Conservation (phyloP, 2,113 vertebrate genomes). For the Laterallus jamaicensis region DNA sequence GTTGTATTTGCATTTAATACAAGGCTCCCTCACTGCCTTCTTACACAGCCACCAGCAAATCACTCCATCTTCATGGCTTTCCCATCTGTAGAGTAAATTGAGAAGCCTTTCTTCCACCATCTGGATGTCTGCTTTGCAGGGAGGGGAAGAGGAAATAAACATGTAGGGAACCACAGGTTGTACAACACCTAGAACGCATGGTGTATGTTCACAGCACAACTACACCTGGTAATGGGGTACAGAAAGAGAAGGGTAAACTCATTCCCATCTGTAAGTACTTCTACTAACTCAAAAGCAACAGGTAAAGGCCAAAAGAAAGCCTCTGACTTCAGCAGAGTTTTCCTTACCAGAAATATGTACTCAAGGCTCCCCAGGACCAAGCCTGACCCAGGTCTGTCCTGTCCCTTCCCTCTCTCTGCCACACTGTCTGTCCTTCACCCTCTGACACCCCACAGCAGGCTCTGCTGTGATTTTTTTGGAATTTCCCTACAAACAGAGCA, state of each 20-base stretch:
- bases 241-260: not conserved
- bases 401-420: not conserved
- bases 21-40: not conserved
- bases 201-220: not conserved
- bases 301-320: not conserved
- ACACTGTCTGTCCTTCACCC: not conserved
- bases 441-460: not conserved
- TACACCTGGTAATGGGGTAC: rapidly evolving
- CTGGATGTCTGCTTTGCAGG: not conserved
- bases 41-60: not conserved
- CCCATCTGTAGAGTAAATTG: not conserved
- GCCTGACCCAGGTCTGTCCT: not conserved
- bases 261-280: rapidly evolving
- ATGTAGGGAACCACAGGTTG: not conserved
- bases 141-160: not conserved
- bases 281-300: not conserved
- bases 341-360: not conserved
- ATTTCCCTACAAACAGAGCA: not conserved
- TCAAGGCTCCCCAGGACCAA: not conserved
- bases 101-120: not conserved
- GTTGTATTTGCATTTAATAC: not conserved
- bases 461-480: not conserved
- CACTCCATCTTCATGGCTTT: not conserved
- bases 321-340: not conserved
- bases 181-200: not conserved